phyloP scores from a whole-genome alignment of 2,797 vertebrate species.

The Clarias laeviceps region DNA sequence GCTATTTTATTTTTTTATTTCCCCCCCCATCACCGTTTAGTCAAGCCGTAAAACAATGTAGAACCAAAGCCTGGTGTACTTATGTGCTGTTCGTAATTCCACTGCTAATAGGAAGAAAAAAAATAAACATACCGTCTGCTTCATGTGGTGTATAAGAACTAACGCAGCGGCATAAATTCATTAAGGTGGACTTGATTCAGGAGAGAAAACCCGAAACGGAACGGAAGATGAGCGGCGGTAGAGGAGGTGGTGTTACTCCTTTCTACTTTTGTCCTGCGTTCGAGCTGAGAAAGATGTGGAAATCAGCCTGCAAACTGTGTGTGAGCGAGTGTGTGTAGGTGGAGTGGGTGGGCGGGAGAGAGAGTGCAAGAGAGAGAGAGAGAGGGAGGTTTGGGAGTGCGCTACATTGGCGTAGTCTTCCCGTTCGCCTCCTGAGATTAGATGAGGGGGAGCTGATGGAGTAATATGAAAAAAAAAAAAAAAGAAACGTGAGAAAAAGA shows the following conservation, averaged over 20 bases:
- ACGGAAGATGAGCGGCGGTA: not conserved
- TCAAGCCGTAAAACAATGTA: not conserved
- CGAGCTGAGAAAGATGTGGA: constrained; percentile 33
- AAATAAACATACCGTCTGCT: not conserved
- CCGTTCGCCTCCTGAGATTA: constrained; percentile 47
- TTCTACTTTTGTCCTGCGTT: not conserved
- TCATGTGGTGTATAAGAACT: not conserved
- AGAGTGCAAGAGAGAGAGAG: constrained; percentile 39
- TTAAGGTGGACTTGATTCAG: not conserved
- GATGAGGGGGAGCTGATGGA: constrained; percentile 39
- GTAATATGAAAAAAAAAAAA: not conserved
- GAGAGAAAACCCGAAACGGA: not conserved
- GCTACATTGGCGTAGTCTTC: constrained; percentile 51
- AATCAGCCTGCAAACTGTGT: constrained; percentile 40
- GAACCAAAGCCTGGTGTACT: not conserved
- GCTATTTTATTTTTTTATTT: not conserved
- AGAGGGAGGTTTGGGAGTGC: constrained; percentile 28
- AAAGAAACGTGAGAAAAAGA: not conserved
- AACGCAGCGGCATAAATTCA: not conserved
- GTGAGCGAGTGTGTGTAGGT: constrained; percentile 38
- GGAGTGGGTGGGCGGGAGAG: constrained; percentile 38
- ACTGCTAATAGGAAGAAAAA: not conserved
- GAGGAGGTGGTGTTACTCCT: not conserved
- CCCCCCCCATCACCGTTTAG: no score
- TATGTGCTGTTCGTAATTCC: not conserved